phyloP scores from a whole-genome alignment of 2,797 vertebrate species.

The Enteromius trimaculatus region DNA sequence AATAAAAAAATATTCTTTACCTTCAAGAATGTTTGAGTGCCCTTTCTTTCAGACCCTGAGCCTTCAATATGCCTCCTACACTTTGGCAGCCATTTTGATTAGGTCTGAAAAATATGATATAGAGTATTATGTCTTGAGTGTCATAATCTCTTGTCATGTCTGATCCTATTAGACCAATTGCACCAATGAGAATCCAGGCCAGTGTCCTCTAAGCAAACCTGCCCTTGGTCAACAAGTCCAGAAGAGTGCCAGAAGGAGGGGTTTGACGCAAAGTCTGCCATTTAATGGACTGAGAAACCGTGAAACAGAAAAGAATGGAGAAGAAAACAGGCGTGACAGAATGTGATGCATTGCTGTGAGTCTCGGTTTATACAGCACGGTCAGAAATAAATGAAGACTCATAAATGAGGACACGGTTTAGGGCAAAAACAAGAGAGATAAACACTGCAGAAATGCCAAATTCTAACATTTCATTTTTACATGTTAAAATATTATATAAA shows the following conservation, averaged over 20 bases:
- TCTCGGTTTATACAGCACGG: background rate
- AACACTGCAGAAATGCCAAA: background rate
- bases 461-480: background rate
- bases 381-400: background rate
- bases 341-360: background rate
- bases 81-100: constrained; percentile 75
- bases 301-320: constrained; percentile 1
- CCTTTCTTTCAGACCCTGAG: constrained; percentile 49
- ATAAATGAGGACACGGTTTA: background rate
- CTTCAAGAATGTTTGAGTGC: constrained; percentile 43
- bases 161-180: constrained; percentile 81
- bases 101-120: constrained; percentile 65
- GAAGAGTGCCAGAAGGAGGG: constrained; percentile 32
- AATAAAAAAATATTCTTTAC: constrained; percentile 41
- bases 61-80: constrained; percentile 69
- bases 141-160: constrained; percentile 76
- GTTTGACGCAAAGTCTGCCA: constrained; percentile 17
- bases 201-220: constrained; percentile 81
- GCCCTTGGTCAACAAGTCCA: constrained; percentile 60
- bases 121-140: constrained; percentile 68
- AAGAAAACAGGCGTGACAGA: background rate
- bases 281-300: background rate
- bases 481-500: background rate
- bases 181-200: constrained; percentile 81
- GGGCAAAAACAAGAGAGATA: background rate